Evolutionary conservation across 2,797 vertebrate species (phyloP), one percentile per base, ranked within the genome.

Genomic region (Platalea minor): DNA sequence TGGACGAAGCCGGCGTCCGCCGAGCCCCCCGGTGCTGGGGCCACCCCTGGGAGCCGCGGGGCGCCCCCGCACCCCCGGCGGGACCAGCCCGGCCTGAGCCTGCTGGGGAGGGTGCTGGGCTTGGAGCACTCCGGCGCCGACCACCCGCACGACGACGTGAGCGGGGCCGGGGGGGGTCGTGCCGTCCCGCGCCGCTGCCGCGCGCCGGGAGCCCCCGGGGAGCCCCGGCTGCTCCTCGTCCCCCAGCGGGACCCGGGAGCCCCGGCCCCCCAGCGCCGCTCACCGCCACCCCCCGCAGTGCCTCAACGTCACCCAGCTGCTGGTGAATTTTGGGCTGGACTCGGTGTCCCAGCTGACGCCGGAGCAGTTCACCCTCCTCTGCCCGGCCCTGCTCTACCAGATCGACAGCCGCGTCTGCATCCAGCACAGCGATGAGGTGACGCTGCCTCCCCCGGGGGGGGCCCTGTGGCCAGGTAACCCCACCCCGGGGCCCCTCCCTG

Each of bases 321-420:
- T 99, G 85, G 95, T 97, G 94, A 98, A 98, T 48, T 99, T 98
- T 41, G 98, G 98, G 33, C 93, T 99, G 97, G 98, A 95, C 25
- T 82, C 97, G 5, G 95, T 91, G 11, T 77, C 98, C 17, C 98
- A 98, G 85, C 98, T 99, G 91, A 99, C 98, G 0, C 98, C 98
- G 3, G 97, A 94, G 67, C 98, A 98, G 93, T 99, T 99, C 92
- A 97, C 98, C 25, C 97, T 98, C 74, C 97, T 99, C 31, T 99
- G 98, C 84, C 98, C 98, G 4, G 98, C 98, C 7, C 97, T 99
- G 93, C 98, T 99, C 33, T 98, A 98, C 81, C 98, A 99, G 98
- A 99, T 99, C 23, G 98, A 99, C 95, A 99, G 98, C 73, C 97
- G 98, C 0, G 98, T 99, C 91, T 99, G 98, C 97, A 98, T 98